Evolutionary conservation across 2,797 vertebrate species (phyloP), one percentile per base, ranked within the genome.

Genomic region (Sorex maritimensis): DNA sequence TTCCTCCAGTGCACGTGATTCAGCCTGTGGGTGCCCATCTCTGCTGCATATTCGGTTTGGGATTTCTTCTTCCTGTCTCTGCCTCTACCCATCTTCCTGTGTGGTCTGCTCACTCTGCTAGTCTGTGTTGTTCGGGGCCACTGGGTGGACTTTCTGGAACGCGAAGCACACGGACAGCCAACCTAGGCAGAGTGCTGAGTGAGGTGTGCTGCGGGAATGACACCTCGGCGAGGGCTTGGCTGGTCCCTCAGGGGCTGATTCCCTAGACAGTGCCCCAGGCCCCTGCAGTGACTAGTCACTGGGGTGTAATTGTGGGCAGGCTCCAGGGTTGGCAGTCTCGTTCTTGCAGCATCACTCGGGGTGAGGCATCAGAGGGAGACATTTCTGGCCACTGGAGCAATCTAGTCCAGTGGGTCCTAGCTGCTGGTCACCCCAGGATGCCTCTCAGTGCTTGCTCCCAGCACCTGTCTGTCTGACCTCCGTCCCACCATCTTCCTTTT

Each of bases 401-500:
- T 17, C 44, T n/a, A 34, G 44, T 46, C 41, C 2, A 2, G 28
- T 5, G 3, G 58, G 46, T 24, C 2, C n/a, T 4, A 63, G 28
- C 7, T 19, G 1, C 10, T n/a, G 81, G 5, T 30, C 13, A 38
- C 34, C 6, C 0, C 68, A 5, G 0, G 0, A 2, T 11, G 41
- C 38, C 30, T 52, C 0, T 1, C 58, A 78, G n/a, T 61, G 0
- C 46, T n/a, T 6, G 6, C 28, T n/a, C 28, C 21, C 28, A 24
- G 26, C 1, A 5, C 52, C 4, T 52, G 68, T 30, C 28, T 68
- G 65, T 30, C 28, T 68, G 65, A 13, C 26, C 44, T 81, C 61
- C 4, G 12, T 44, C 0, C 41, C 2, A 0, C 55, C 49, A 23
- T 61, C 58, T 67, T 68, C 14, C 15, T n/a, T 21, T n/a, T 83